Percentiles rank a stretch among this genome's conserved stretches.
Conservation (phyloP, 1,140 invertebrate species). For the Neocloeon triangulifer region DNA sequence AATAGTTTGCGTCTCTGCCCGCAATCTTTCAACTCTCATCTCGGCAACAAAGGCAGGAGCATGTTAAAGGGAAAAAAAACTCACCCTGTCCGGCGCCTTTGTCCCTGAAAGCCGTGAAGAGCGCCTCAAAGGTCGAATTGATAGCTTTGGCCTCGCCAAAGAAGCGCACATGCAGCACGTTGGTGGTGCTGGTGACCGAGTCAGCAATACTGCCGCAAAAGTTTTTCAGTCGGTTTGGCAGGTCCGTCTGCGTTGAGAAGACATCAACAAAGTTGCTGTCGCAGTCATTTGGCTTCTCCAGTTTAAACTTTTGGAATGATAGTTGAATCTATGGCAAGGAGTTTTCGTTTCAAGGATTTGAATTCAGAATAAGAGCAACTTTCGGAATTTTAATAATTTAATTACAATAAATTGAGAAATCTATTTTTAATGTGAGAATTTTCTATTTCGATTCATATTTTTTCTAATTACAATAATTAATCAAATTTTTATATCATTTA, state of each 20-base stretch:
- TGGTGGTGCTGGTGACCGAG: conserved; percentile 29
- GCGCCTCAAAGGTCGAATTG: conserved; percentile 39
- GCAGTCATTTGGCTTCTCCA: conserved; percentile 59
- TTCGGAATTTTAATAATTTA: no score
- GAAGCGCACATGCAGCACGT: conserved; percentile 43
- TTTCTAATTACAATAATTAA: no score
- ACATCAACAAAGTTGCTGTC: conserved; percentile 61
- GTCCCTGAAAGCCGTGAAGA: conserved; percentile 50
- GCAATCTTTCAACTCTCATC: no score
- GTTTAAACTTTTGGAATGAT: conserved; percentile 36
- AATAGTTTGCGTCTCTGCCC: not conserved
- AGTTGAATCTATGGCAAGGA: conserved; percentile 63
- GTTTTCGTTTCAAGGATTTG: no score
- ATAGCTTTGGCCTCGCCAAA: conserved; percentile 35
- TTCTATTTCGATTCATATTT: no score
- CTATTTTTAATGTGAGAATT: no score
- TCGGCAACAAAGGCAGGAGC: no score
- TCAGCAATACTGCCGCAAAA: conserved; percentile 65
- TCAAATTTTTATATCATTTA: no score
- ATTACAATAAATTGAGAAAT: no score
- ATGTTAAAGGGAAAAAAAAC: no score
- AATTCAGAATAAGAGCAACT: no score
- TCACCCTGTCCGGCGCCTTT: conserved; percentile 10
- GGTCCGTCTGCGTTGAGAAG: conserved; percentile 38
- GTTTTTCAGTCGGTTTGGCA: conserved; percentile 32